Percentiles rank a stretch among this genome's conserved stretches.
phyloP scores from a whole-genome alignment of 53 echinoderm and acorn worm genomes.

The Apostichopus leukothele region DNA sequence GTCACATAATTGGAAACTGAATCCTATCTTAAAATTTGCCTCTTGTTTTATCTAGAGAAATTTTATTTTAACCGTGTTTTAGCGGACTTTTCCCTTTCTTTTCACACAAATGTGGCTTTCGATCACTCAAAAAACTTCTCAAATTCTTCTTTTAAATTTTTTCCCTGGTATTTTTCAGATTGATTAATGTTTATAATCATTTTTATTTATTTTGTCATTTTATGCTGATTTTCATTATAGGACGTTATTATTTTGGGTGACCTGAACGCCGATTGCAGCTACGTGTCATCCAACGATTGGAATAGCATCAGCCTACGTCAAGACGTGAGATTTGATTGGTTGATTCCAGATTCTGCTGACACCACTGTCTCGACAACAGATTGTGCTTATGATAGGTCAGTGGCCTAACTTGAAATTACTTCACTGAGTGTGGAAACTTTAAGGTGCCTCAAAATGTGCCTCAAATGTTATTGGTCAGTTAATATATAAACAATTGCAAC shows the following conservation, averaged over 20 bases:
- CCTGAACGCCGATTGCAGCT: constrained; percentile 17
- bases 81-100: no score
- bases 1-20: no score
- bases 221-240: background rate
- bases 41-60: no score
- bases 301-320: background rate
- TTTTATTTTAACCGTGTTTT: no score
- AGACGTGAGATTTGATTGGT: background rate
- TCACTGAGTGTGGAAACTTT: background rate
- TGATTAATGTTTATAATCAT: no score
- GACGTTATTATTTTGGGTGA: constrained; percentile 10
- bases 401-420: background rate
- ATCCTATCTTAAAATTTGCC: no score
- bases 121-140: no score
- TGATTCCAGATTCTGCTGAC: background rate
- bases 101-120: no score
- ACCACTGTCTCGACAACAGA: background rate
- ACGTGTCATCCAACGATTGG: background rate
- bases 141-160: no score
- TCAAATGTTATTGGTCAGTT: background rate
- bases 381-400: constrained; percentile 20
- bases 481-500: background rate
- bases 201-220: no score
- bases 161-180: no score
- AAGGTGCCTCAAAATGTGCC: no score